Base-by-base conservation (phyloP, 2,797 vertebrate species). In the Acestrorhynchus altus region DNA sequence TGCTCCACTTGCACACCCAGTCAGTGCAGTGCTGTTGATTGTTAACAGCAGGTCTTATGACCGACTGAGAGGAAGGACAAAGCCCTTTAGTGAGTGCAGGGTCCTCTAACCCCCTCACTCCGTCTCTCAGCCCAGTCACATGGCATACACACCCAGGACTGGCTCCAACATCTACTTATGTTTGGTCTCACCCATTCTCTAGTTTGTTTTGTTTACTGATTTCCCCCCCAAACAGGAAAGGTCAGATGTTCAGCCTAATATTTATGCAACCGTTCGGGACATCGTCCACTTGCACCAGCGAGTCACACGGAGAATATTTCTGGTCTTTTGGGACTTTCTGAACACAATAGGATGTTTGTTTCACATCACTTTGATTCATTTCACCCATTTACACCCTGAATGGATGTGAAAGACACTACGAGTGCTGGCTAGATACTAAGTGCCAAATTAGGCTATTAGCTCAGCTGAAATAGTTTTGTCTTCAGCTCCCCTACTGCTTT, bases 121-220 rank as follows among this genome's bases (percentile, higher is more conserved):
- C 4, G 24, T 46, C 54, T 18, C 20, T 68, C 72, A 28, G 47
- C 16, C 20, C 20, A 10, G 64, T 80, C 83, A 80, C 79, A 76
- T 42, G 81, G 4, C 20, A 20, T 10, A 6, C 46, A 46, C 49
- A 40, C 65, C 35, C 66, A 71, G 56, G 28, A 26, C 72, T 35
- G 59, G 13, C 61, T 78, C 71, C 65, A 78, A 59, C 60, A 73
- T 75, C 26, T 46, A 49, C 68, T 52, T 73, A 78, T 82, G 67
- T 84, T 80, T 61, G 57, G 44, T 67, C 42, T 83, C 51, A 1
- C 59, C 51, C 28, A 0, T 75, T 61, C 46, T 57, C 44, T 69
- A 22, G 16, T 51, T 65, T 66, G 26, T 69, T 73, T 64, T 47
- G 47, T 52, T 71, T 68, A 8, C 6, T 15, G 57, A 10, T 11